Evolutionary conservation across 2,797 vertebrate genomes (phyloP), one percentile per base, ranked within the genome.

Genomic region (Naso thynnoides): DNA sequence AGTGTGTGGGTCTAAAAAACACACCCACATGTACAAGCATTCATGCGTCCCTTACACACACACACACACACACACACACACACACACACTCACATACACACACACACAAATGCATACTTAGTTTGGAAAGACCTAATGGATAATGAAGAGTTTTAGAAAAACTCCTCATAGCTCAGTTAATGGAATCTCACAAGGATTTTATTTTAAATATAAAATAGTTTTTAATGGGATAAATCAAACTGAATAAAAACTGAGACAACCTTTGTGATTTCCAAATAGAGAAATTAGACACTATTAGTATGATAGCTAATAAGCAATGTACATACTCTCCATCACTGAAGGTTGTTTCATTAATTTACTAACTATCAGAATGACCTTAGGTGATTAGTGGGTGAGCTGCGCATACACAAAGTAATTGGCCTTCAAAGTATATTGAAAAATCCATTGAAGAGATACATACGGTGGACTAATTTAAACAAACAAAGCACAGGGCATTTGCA

Each of bases 1-100:
- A 67, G 76, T 65, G 55, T 62, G 82, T 81, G 86, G 78, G 71
- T 64, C 86, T 84, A 55, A 48, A 14, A 39, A 33, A 39, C 38
- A 39, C 38, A 15, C 38, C 38, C 38, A 39, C 38, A 42, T 18
- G 39, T 42, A 16, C 16, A 2, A 42, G 39, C 16, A 6, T 18
- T 18, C 39, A 18, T 42, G 39, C 6, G 7, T 42, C 39, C 15
- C 16, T 18, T 18, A 42, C 0, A 39, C 38, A 39, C 38, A 33
- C 31, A 33, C 31, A 39, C 38, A 33, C 33, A 33, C 33, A 33
- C 31, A 33, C 31, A 33, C 31, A 33, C 31, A 33, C 31, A 55
- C 47, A 64, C 33, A 41, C 24, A n/a, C 52, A 50, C 59, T 39
- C 73, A 64, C 68, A 65, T 54, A 75, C 48, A 55, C 47, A 64